These are phyloP conservation scores for Nerophis ophidion DNA, from an alignment of 2,113 vertebrate genomes.

Conservation along the genomic window DNA sequence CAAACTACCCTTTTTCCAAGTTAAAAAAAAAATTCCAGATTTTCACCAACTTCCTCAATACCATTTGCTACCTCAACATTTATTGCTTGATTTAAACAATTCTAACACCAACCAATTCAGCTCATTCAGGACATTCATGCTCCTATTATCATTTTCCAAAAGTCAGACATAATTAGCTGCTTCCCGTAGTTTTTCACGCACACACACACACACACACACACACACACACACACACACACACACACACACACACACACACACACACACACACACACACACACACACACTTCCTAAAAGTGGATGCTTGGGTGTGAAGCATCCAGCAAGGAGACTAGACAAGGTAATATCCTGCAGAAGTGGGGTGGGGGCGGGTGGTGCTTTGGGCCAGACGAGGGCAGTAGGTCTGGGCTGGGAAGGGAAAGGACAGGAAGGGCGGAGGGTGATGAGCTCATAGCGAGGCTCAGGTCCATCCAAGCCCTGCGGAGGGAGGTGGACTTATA, in stretches of 20 bases:
- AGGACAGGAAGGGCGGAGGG: background rate
- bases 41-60: too few species aligned
- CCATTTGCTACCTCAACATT: too few species aligned
- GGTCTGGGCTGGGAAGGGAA: conserved; percentile 4
- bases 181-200: too few species aligned
- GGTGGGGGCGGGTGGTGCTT: background rate
- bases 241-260: conserved; percentile 18
- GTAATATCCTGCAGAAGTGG: conserved; percentile 71
- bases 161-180: too few species aligned
- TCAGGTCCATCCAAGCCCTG: conserved; percentile 31
- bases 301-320: conserved; percentile 33
- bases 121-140: too few species aligned
- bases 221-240: background rate
- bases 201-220: too few species aligned
- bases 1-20: too few species aligned
- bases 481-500: conserved; percentile 9
- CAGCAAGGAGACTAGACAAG: conserved; percentile 51
- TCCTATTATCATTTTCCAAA: too few species aligned
- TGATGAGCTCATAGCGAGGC: conserved; percentile 18
- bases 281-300: conserved; percentile 30
- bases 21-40: too few species aligned
- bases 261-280: conserved; percentile 24
- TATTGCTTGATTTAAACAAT: too few species aligned
- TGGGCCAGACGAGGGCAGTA: conserved; percentile 9
- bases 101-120: too few species aligned